phyloP scores from a whole-genome alignment of 2,797 vertebrate species.

The Gadopsis marmoratus region DNA sequence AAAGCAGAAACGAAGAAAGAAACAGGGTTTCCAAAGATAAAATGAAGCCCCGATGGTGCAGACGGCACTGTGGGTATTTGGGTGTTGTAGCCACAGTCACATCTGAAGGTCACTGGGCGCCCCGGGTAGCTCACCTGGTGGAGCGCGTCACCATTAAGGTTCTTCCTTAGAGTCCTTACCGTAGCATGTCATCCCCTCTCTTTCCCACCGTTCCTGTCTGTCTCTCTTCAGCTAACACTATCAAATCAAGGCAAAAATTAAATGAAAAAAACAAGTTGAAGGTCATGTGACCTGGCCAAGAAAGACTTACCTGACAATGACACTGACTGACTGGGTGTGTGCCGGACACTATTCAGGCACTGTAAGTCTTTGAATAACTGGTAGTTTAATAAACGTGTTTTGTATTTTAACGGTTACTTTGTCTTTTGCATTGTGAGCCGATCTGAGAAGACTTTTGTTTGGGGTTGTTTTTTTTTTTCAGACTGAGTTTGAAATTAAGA shows the following conservation, averaged over 20 bases:
- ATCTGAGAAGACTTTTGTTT: neutral
- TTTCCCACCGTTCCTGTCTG: too few species aligned
- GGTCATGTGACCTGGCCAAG: neutral
- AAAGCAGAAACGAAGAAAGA: too few species aligned
- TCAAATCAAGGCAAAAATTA: too few species aligned
- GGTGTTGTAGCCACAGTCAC: conserved; percentile 13
- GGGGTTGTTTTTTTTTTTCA: neutral
- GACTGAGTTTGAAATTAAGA: neutral
- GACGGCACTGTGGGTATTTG: neutral
- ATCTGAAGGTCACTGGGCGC: too few species aligned
- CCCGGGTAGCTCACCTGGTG: too few species aligned
- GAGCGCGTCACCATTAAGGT: too few species aligned
- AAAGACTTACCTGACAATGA: neutral
- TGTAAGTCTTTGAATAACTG: neutral
- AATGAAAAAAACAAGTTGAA: too few species aligned
- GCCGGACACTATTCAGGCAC: neutral
- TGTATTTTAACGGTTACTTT: too few species aligned
- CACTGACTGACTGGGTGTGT: conserved; percentile 2
- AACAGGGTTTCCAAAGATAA: conserved; percentile 9
- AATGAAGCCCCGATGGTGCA: neutral
- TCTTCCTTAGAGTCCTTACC: too few species aligned
- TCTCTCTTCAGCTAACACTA: too few species aligned
- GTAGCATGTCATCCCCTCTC: too few species aligned
- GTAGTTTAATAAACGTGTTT: conserved; percentile 1
- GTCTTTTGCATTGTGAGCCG: neutral